Conservation (phyloP, 2,113 vertebrate species). For the Malurus alboscapulatus region DNA sequence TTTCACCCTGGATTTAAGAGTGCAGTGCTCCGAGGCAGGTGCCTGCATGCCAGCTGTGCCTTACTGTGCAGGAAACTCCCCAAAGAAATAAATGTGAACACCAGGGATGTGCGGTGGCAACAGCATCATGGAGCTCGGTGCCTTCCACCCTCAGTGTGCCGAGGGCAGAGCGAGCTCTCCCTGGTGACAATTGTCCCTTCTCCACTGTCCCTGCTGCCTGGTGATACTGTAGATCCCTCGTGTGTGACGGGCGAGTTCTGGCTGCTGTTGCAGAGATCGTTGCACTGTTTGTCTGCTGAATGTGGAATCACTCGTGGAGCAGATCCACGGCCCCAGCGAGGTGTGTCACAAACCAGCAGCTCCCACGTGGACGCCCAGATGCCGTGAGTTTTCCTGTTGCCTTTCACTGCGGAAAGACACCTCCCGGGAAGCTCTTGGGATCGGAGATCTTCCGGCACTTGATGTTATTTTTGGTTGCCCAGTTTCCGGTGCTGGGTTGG, state of each 20-base stretch:
- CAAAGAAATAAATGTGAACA: not conserved
- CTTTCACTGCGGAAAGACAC: not conserved
- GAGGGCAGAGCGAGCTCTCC: not conserved
- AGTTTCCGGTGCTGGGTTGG: conserved; percentile 6
- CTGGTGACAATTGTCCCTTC: not conserved
- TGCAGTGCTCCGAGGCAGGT: not conserved
- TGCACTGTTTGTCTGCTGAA: not conserved
- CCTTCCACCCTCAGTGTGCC: rapidly evolving
- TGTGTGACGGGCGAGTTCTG: rapidly evolving
- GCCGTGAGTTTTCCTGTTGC: not conserved
- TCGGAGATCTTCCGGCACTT: not conserved
- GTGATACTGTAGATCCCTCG: not conserved
- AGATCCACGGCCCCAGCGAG: rapidly evolving
- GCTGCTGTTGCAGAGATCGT: not conserved
- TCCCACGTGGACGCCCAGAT: rapidly evolving
- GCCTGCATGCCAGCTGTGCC: not conserved
- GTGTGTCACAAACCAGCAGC: not conserved
- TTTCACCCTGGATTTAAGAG: not conserved
- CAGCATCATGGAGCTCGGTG: rapidly evolving
- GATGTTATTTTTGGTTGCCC: not conserved
- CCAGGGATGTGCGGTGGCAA: rapidly evolving
- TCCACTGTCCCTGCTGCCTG: not conserved
- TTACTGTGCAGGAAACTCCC: not conserved
- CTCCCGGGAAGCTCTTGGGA: not conserved
- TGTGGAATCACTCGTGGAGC: rapidly evolving